Evolutionary conservation across 2,797 vertebrate species (phyloP).

Genomic region (Oreonectes daqikongensis): DNA sequence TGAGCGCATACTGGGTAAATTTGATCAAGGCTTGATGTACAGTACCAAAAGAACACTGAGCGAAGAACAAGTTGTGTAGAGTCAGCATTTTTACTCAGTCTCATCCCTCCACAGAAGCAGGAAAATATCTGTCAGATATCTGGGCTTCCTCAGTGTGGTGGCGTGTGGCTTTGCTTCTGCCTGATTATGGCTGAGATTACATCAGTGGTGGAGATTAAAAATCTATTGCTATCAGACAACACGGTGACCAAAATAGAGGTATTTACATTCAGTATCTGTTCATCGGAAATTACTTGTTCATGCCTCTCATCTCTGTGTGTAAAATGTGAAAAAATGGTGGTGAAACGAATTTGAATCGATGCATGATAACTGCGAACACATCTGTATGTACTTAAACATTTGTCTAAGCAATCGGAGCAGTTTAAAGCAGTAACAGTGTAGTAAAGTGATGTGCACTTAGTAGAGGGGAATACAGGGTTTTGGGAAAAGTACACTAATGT

Average conservation of each 20-base stretch:
- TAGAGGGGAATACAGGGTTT: neutral
- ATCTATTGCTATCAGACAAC: neutral
- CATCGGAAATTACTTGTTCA: neutral
- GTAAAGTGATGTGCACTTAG: neutral
- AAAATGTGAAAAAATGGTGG: neutral
- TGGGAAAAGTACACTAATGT: neutral
- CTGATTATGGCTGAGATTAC: conserved; percentile 14
- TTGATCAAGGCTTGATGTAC: neutral
- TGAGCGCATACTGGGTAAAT: neutral
- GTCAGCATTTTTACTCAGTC: neutral
- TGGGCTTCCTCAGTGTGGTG: neutral
- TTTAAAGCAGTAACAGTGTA: neutral
- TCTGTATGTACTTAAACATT: neutral
- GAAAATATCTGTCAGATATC: neutral
- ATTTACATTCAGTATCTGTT: conserved; percentile 8
- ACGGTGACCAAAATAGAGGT: neutral
- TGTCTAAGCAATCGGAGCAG: neutral
- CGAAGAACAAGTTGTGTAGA: neutral
- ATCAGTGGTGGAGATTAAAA: neutral
- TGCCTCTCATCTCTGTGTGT: neutral
- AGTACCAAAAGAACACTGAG: neutral
- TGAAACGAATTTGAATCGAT: neutral
- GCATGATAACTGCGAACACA: neutral
- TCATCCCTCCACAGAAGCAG: neutral
- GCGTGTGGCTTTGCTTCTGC: neutral